phyloP scores from a whole-genome alignment of 2,888 invertebrate species.

The Argyra leucocephala region DNA sequence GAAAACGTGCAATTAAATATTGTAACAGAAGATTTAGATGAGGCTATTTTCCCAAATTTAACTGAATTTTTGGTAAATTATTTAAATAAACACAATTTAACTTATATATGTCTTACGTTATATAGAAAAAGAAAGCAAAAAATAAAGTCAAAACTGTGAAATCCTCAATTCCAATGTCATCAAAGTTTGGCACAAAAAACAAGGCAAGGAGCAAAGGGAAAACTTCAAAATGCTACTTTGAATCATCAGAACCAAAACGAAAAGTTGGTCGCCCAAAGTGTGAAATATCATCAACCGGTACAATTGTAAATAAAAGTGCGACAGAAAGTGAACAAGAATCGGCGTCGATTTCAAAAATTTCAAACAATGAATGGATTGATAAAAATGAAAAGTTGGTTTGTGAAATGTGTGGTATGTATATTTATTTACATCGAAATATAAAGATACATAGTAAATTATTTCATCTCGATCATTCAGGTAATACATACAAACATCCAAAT shows the following conservation, averaged over 20 bases:
- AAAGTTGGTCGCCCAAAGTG: not conserved
- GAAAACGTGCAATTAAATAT: not conserved
- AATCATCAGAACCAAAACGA: not conserved
- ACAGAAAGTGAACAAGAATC: not conserved
- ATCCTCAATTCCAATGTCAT: not conserved
- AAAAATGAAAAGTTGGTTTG: not conserved
- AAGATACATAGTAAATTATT: not conserved
- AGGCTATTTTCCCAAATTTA: not conserved
- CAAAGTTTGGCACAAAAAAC: not conserved
- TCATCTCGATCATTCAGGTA: slow-evolving; percentile 40
- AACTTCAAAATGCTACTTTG: not conserved
- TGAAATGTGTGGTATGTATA: not conserved
- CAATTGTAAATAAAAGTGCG: not conserved
- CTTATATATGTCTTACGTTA: not conserved
- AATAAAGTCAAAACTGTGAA: not conserved
- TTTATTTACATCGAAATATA: not conserved
- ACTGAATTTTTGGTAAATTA: not conserved
- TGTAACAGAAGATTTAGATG: not conserved
- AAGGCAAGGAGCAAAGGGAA: not conserved
- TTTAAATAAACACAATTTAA: not conserved
- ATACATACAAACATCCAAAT: slow-evolving; percentile 41
- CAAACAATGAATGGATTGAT: not conserved
- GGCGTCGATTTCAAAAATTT: not conserved
- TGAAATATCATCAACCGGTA: not conserved
- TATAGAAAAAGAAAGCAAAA: not conserved